Evolutionary conservation across 1,140 invertebrate species (phyloP).

Genomic region (Ips nitidus): DNA sequence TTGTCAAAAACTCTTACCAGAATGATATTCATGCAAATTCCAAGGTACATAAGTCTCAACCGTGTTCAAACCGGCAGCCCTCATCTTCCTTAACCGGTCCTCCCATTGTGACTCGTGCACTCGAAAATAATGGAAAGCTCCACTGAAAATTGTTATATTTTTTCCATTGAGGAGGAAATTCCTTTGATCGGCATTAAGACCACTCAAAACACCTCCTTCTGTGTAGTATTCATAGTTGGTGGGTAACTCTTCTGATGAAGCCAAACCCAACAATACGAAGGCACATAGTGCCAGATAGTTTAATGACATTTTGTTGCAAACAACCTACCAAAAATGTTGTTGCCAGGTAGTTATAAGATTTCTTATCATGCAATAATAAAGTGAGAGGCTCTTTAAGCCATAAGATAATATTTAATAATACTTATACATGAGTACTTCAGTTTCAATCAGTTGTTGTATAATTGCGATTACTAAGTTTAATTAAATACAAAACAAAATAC

Average conservation of each 20-base stretch:
- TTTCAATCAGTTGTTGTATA: too few species aligned
- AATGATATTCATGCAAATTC: slow-evolving; percentile 80
- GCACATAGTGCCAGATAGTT: too few species aligned
- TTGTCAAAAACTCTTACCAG: slow-evolving; percentile 10
- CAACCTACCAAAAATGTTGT: too few species aligned
- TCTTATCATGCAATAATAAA: too few species aligned
- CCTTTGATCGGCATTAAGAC: slow-evolving; percentile 41
- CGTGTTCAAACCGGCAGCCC: slow-evolving; percentile 76
- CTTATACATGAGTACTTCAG: too few species aligned
- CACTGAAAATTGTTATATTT: slow-evolving; percentile 54
- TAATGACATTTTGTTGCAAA: too few species aligned
- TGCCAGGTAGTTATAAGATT: too few species aligned
- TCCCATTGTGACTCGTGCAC: slow-evolving; percentile 65
- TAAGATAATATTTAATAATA: too few species aligned
- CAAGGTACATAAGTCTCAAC: slow-evolving; percentile 94
- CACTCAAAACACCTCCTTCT: slow-evolving; percentile 39
- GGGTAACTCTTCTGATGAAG: slow-evolving; percentile 32
- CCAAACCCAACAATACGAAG: neutral
- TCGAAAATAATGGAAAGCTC: slow-evolving; percentile 91
- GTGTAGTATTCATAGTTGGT: slow-evolving; percentile 49
- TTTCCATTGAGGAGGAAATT: slow-evolving; percentile 47
- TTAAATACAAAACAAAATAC: too few species aligned
- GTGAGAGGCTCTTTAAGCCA: too few species aligned
- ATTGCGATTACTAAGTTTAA: too few species aligned
- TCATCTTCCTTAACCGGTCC: slow-evolving; percentile 35